These are phyloP conservation scores for Gavia stellata DNA, from an alignment of 2,113 vertebrate species.

Conservation along the genomic window DNA sequence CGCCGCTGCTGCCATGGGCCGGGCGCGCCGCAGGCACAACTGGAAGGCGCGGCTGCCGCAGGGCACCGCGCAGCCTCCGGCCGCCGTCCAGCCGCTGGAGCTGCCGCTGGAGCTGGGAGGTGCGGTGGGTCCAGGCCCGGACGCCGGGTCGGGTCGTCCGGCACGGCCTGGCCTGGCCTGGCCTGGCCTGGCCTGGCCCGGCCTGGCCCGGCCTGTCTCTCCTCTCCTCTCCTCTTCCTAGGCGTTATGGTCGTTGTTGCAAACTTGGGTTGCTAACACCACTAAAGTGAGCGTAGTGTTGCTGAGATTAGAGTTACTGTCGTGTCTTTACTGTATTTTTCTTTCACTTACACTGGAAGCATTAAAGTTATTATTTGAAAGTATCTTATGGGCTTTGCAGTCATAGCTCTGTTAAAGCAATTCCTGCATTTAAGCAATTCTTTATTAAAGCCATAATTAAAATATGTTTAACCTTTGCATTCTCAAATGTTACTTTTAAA, in stretches of 20 bases:
- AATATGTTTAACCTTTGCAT: accelerated
- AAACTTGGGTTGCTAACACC: accelerated
- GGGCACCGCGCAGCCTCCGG: not conserved
- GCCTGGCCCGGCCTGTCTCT: no score
- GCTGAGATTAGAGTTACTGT: accelerated
- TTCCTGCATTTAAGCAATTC: accelerated
- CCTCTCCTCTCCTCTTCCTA: no score
- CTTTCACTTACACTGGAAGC: accelerated
- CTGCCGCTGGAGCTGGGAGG: slow-evolving; percentile 67
- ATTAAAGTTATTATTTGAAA: accelerated
- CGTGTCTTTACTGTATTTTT: accelerated
- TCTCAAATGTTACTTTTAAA: accelerated
- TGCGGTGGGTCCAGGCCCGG: not conserved
- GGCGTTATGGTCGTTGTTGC: accelerated
- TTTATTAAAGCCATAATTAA: accelerated
- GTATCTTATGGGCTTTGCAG: accelerated
- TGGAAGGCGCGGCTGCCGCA: slow-evolving; percentile 79
- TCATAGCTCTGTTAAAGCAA: accelerated
- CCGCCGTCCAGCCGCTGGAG: not conserved
- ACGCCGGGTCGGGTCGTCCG: not conserved
- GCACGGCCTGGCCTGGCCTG: no score
- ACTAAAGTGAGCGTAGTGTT: accelerated
- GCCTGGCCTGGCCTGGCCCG: no score
- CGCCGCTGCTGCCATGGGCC: slow-evolving; percentile 64
- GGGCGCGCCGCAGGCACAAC: slow-evolving; percentile 81